Conservation (phyloP, 2,888 invertebrate genomes). For the Geophilus truncorum region DNA sequence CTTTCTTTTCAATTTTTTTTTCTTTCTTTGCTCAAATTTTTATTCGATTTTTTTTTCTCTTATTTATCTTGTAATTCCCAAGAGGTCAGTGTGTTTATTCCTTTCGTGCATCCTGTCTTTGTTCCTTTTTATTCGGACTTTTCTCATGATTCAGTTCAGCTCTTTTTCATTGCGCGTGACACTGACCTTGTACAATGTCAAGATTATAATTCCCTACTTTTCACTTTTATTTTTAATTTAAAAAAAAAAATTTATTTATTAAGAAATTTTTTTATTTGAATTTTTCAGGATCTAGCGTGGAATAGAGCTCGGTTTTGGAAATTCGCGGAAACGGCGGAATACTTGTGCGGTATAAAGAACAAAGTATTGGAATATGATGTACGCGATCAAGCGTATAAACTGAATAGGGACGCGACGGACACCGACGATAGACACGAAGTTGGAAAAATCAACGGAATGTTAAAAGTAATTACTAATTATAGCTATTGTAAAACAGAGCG, state of each 20-base stretch:
- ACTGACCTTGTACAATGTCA: background rate
- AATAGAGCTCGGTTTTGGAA: slow-evolving; percentile 67
- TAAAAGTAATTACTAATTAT: background rate
- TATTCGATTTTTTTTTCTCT: background rate
- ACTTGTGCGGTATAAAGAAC: slow-evolving; percentile 79
- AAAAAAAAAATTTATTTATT: background rate
- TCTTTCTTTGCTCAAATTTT: background rate
- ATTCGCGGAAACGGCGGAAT: slow-evolving; percentile 68
- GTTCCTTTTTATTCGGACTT: background rate
- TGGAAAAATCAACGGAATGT: background rate
- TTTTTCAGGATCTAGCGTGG: slow-evolving; percentile 64
- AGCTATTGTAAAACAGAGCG: no score
- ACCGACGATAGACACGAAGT: background rate
- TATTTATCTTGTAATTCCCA: background rate
- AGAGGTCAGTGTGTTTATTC: background rate
- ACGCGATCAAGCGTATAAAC: slow-evolving; percentile 59
- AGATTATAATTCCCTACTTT: background rate
- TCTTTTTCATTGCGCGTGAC: background rate
- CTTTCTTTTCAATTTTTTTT: background rate
- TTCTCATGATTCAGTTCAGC: background rate
- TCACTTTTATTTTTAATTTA: background rate
- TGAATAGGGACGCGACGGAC: slow-evolving; percentile 56
- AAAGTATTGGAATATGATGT: slow-evolving; percentile 63
- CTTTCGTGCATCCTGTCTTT: background rate
- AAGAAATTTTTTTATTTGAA: slow-evolving; percentile 38